phyloP scores from a whole-genome alignment of 2,888 invertebrate genomes.

The Spialia ferax region DNA sequence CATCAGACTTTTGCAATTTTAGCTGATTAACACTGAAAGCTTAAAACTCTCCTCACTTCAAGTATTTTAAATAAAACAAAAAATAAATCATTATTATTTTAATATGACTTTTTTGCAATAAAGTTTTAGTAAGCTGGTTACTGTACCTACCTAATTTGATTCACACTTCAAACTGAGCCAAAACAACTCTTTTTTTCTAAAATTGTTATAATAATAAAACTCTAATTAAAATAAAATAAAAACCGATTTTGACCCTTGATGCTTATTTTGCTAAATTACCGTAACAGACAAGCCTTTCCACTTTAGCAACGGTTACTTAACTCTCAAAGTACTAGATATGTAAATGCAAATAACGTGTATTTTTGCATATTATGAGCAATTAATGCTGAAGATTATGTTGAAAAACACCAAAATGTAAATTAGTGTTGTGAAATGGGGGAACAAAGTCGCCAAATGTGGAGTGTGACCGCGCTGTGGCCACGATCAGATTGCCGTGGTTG shows the following conservation, averaged over 20 bases:
- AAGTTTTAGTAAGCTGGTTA: background rate
- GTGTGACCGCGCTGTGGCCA: constrained; percentile 62
- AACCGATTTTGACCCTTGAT: background rate
- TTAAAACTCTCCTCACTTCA: no score
- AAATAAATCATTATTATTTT: no score
- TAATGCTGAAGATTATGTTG: constrained; percentile 32
- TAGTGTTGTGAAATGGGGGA: constrained; percentile 19
- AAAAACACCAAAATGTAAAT: constrained; percentile 25
- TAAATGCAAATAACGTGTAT: constrained; percentile 22
- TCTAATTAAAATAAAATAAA: background rate
- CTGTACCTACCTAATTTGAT: no score
- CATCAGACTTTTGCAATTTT: no score
- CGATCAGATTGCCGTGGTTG: constrained; percentile 66
- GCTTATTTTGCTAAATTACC: background rate
- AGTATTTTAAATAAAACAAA: no score
- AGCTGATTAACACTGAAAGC: no score
- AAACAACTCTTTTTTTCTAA: background rate
- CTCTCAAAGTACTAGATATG: constrained; percentile 15
- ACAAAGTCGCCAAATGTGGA: constrained; percentile 56
- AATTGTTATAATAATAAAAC: background rate
- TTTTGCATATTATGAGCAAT: constrained; percentile 34
- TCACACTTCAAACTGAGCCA: background rate
- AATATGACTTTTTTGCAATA: background rate
- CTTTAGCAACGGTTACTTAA: constrained; percentile 6
- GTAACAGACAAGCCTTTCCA: constrained; percentile 16